Evolutionary conservation across 2,113 vertebrate species (phyloP).

Genomic region (Guaruba guarouba): DNA sequence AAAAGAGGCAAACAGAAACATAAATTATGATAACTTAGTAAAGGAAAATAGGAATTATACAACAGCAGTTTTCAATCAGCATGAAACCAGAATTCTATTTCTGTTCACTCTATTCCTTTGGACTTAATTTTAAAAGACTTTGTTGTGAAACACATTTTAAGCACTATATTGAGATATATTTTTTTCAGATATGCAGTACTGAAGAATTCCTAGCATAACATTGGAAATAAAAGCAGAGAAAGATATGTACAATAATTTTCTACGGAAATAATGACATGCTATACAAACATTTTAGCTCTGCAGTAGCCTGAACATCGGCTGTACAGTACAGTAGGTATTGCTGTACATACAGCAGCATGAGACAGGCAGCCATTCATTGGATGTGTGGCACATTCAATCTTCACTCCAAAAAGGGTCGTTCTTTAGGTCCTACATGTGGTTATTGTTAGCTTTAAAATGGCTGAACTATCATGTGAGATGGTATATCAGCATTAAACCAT

Average conservation of each 20-base stretch:
- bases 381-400: neutral
- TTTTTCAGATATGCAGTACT: neutral
- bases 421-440: neutral
- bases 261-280: neutral
- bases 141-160: slow-evolving; percentile 6
- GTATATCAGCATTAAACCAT: neutral
- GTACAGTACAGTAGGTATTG: neutral
- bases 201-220: neutral
- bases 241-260: neutral
- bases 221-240: neutral
- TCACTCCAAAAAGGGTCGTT: neutral
- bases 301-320: neutral
- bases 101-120: neutral
- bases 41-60: neutral
- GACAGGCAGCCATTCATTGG: neutral
- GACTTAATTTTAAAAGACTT: slow-evolving; percentile 37
- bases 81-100: neutral
- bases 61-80: neutral
- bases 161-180: neutral
- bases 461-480: neutral
- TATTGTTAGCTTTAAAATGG: neutral
- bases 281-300: neutral
- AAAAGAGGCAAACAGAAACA: neutral
- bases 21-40: neutral
- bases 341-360: neutral